phyloP scores from a whole-genome alignment of 2,113 vertebrate species.

The Garra rufa region DNA sequence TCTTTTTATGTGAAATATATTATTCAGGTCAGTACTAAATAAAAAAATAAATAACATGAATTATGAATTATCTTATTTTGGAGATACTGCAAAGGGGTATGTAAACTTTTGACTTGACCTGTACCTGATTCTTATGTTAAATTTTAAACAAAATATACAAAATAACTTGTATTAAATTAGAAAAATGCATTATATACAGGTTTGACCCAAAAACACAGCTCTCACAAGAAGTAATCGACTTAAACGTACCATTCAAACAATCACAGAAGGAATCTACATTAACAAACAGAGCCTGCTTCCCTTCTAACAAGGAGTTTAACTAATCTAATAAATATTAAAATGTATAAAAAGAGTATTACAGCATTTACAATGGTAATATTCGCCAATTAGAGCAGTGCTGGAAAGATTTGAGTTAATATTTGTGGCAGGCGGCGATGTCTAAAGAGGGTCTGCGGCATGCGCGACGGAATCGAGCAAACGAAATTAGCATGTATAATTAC shows the following conservation, averaged over 20 bases:
- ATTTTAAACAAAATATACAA: too few relatives aligned
- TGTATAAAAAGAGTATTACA: conserved; percentile 46
- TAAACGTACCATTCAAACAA: background rate
- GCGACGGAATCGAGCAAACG: conserved; percentile 46
- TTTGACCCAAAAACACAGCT: background rate
- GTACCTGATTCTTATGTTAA: too few relatives aligned
- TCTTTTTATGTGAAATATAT: too few relatives aligned
- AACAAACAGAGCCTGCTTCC: conserved; percentile 48
- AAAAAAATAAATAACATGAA: too few relatives aligned
- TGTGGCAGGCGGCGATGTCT: conserved; percentile 56
- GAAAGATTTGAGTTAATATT: conserved; percentile 50
- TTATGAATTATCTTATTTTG: too few relatives aligned
- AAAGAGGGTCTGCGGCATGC: conserved; percentile 59
- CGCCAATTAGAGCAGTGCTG: conserved; percentile 53
- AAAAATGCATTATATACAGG: too few relatives aligned
- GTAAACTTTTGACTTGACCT: too few relatives aligned
- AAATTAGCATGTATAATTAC: conserved; percentile 57
- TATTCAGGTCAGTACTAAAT: too few relatives aligned
- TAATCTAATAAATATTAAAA: conserved; percentile 56
- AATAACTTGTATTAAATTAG: too few relatives aligned
- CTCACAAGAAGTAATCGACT: background rate
- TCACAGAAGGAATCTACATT: conserved; percentile 31
- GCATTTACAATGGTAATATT: conserved; percentile 60
- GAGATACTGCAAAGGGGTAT: too few relatives aligned
- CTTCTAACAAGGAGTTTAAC: conserved; percentile 35